Conservation (phyloP, 2,888 invertebrate genomes). For the Lasioglossum leucozonium region DNA sequence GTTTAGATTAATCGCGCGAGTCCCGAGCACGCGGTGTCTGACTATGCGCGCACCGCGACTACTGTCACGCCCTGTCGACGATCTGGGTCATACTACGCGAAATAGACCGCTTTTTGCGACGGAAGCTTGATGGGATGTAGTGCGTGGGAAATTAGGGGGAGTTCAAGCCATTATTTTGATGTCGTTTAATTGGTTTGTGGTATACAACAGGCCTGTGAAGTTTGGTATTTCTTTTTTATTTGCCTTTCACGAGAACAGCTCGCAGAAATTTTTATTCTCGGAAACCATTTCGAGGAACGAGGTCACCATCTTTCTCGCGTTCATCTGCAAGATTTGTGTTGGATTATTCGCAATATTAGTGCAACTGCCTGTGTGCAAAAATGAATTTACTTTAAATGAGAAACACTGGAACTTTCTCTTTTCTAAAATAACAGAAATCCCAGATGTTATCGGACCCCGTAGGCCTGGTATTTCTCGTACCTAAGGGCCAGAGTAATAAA, state of each 20-base stretch:
- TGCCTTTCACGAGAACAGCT: background rate
- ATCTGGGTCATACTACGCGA: background rate
- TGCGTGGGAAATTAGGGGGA: background rate
- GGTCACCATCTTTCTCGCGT: background rate
- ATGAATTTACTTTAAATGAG: no score
- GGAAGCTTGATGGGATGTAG: background rate
- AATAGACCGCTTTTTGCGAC: background rate
- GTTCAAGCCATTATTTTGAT: background rate
- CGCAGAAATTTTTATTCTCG: background rate
- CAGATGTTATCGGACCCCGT: no score
- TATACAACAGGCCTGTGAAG: background rate
- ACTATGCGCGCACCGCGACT: background rate
- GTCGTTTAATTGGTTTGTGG: background rate
- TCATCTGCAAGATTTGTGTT: background rate
- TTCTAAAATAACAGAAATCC: no score
- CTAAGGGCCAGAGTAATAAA: no score
- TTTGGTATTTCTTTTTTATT: background rate
- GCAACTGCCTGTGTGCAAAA: no score
- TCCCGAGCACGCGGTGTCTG: background rate
- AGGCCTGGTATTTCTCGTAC: no score
- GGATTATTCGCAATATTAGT: no score
- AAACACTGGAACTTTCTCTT: no score
- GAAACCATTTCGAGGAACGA: background rate
- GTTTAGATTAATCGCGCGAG: background rate
- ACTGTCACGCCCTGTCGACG: background rate